Conservation (phyloP, 2,113 vertebrate genomes). For the Uria aalge region DNA sequence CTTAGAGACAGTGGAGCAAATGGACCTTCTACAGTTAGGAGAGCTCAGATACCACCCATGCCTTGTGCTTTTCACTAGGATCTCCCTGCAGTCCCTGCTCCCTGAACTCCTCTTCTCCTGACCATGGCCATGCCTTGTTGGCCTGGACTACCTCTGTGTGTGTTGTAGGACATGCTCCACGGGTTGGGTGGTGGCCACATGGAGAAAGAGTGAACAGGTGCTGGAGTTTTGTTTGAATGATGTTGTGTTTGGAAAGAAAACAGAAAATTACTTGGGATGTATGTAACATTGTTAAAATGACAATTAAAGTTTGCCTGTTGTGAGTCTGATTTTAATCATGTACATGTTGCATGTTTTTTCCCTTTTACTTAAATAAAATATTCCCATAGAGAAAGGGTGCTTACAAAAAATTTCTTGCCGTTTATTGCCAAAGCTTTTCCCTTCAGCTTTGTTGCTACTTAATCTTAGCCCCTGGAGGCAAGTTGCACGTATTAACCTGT, state of each 20-base stretch:
- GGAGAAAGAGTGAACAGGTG: not conserved
- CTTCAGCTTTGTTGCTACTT: slow-evolving; percentile 28
- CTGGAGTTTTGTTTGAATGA: not conserved
- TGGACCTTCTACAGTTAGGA: not conserved
- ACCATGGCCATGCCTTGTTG: fast-evolving
- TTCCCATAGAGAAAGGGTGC: not conserved
- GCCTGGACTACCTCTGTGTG: not conserved
- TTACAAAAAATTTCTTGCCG: not conserved
- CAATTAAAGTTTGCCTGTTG: not conserved
- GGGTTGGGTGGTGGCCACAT: not conserved
- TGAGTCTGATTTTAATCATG: not conserved
- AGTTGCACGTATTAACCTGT: slow-evolving; percentile 47
- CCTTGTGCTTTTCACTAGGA: not conserved
- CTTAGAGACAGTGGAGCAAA: not conserved
- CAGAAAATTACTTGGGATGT: not conserved
- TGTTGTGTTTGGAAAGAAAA: not conserved
- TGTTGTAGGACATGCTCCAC: not conserved
- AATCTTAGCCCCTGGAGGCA: slow-evolving; percentile 14
- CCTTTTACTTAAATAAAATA: not conserved
- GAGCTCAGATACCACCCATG: not conserved
- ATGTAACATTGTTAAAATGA: not conserved
- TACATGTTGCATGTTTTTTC: not conserved
- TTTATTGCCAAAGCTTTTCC: slow-evolving; percentile 29
- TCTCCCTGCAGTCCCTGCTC: not conserved
- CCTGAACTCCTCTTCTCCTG: not conserved